Evolutionary conservation across 2,888 invertebrate species (phyloP).

Genomic region (Torymus auratus): DNA sequence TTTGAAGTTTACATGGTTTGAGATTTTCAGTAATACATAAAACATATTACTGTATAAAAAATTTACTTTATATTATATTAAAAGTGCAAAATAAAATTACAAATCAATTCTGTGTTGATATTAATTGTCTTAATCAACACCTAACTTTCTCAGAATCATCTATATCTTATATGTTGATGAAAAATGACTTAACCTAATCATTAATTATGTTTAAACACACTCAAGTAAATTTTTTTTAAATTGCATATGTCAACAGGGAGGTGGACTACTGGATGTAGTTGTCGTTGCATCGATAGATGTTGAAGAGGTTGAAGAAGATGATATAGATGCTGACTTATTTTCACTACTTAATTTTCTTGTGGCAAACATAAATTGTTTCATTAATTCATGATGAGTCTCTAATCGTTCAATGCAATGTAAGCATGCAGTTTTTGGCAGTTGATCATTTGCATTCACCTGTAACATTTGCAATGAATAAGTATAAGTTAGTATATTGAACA

Average conservation of each 20-base stretch:
- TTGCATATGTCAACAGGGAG: constrained; percentile 71
- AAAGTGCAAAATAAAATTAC: constrained; percentile 17
- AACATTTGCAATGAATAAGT: constrained; percentile 37
- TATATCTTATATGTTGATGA: constrained; percentile 44
- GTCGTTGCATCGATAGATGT: constrained; percentile 65
- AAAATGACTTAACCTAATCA: constrained; percentile 53
- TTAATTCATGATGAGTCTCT: constrained; percentile 78
- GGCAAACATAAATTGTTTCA: constrained; percentile 77
- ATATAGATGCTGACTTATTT: constrained; percentile 64
- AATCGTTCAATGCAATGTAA: constrained; percentile 79
- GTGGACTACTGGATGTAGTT: constrained; percentile 68
- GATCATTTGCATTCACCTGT: constrained; percentile 76
- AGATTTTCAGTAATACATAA: constrained; percentile 17
- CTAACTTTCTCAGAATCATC: constrained; percentile 15
- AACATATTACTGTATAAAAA: constrained; percentile 19
- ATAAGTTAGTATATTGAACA: too few species aligned
- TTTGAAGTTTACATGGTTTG: constrained; percentile 16
- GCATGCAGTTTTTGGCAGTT: constrained; percentile 79
- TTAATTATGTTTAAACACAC: constrained; percentile 54
- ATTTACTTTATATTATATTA: constrained; percentile 11
- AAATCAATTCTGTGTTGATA: constrained; percentile 42
- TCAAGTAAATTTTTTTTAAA: constrained; percentile 47
- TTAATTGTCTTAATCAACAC: constrained; percentile 34
- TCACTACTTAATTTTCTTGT: constrained; percentile 70
- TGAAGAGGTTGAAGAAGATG: constrained; percentile 66